phyloP scores from a whole-genome alignment of 2,888 invertebrate species.

The Sinotaia quadrata region DNA sequence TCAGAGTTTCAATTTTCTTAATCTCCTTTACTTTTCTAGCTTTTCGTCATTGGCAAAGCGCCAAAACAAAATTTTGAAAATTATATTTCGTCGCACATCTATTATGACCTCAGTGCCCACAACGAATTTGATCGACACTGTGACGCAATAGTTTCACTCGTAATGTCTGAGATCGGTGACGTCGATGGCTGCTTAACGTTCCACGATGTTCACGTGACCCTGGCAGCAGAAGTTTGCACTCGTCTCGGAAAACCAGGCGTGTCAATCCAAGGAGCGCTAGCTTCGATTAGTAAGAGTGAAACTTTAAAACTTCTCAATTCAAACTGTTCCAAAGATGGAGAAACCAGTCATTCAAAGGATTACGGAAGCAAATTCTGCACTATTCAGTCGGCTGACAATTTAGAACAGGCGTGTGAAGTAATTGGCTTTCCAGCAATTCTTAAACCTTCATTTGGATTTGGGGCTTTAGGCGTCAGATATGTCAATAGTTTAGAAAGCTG shows the following conservation, averaged over 20 bases:
- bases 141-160: constrained; percentile 36
- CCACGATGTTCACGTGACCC: constrained; percentile 54
- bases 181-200: constrained; percentile 53
- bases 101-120: constrained; percentile 46
- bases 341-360: not conserved
- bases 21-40: too few relatives aligned
- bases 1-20: too few relatives aligned
- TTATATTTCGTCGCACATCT: constrained; percentile 36
- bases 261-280: not conserved
- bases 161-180: constrained; percentile 28
- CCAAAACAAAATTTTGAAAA: constrained; percentile 18
- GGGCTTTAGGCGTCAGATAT: not conserved
- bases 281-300: not conserved
- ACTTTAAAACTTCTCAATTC: not conserved
- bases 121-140: constrained; percentile 41
- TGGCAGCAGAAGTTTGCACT: constrained; percentile 46
- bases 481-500: not conserved
- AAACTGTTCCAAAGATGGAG: too few relatives aligned
- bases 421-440: not conserved
- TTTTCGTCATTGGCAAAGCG: too few relatives aligned
- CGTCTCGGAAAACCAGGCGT: constrained; percentile 35
- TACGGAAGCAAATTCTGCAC: not conserved
- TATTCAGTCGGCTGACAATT: not conserved
- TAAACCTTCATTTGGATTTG: not conserved
- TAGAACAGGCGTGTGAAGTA: not conserved